Conservation (phyloP, 2,113 vertebrate genomes). For the Myrmecophaga tridactyla region DNA sequence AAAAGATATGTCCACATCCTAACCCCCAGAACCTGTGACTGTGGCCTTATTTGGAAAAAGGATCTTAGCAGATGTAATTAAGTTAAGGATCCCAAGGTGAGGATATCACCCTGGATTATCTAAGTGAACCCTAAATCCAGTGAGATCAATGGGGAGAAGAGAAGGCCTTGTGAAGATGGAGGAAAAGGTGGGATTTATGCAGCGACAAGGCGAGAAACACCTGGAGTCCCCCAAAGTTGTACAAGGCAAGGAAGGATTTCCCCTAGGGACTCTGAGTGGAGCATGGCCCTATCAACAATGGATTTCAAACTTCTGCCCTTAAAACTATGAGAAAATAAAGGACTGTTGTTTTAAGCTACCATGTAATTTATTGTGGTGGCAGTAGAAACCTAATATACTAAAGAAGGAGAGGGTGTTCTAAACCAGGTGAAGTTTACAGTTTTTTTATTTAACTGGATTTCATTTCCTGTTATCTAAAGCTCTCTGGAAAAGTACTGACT, state of each 20-base stretch:
- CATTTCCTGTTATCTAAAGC: neutral
- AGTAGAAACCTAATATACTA: rapidly evolving
- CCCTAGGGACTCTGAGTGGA: neutral
- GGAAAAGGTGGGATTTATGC: neutral
- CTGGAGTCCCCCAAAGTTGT: too few species aligned
- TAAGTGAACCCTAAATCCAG: neutral
- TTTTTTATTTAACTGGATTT: neutral
- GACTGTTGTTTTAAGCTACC: neutral
- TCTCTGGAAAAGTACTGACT: neutral
- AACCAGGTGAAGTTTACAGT: neutral
- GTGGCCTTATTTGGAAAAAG: neutral
- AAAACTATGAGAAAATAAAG: neutral
- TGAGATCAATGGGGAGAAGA: neutral
- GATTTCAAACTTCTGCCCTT: neutral
- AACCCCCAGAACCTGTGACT: neutral
- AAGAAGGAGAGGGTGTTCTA: neutral
- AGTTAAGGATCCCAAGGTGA: neutral
- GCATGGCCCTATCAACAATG: neutral
- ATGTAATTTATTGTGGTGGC: neutral
- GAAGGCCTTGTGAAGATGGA: rapidly evolving
- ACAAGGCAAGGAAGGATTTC: too few species aligned
- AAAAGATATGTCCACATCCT: neutral
- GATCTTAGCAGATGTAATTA: neutral
- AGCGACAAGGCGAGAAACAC: too few species aligned
- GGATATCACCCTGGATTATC: neutral